Percentiles rank a stretch among this genome's conserved stretches.
These are phyloP conservation scores for Leucopsar rothschildi DNA, from an alignment of 2,113 vertebrate species.

Conservation along the genomic window DNA sequence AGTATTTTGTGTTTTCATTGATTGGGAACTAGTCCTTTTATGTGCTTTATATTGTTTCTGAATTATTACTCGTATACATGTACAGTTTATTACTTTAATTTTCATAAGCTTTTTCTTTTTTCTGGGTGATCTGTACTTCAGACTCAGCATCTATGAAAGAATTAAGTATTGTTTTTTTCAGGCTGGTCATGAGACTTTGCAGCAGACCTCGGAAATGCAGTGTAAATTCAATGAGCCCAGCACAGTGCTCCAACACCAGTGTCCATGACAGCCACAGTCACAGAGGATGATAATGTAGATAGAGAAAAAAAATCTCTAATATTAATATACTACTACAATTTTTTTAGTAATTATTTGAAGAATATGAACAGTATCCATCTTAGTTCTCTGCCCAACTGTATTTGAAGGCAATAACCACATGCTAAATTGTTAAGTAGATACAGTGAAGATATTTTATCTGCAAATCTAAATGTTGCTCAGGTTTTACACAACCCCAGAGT, in stretches of 20 bases:
- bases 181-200: not conserved
- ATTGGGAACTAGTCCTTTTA: conserved; percentile 35
- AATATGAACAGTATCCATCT: not conserved
- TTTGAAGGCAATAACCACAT: not conserved
- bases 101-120: not conserved
- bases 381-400: not conserved
- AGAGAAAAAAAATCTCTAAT: not conserved
- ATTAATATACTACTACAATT: not conserved
- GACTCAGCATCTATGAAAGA: not conserved
- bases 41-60: not conserved
- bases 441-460: not conserved
- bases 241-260: not conserved
- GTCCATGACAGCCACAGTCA: not conserved
- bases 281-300: not conserved
- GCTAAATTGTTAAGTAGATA: not conserved
- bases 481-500: not conserved
- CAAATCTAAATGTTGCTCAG: not conserved
- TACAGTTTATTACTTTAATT: not conserved
- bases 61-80: not conserved
- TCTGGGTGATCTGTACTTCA: not conserved
- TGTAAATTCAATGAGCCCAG: not conserved
- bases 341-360: not conserved
- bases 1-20: conserved; percentile 43
- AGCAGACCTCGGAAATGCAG: not conserved
- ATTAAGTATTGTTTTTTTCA: not conserved